Percentiles rank a stretch among this genome's conserved stretches.
Evolutionary conservation across 30 jellyfish, hydroid and myxozoan species (phyloP).

Genomic region (Aurelia aurita complex sp. Pacific): DNA sequence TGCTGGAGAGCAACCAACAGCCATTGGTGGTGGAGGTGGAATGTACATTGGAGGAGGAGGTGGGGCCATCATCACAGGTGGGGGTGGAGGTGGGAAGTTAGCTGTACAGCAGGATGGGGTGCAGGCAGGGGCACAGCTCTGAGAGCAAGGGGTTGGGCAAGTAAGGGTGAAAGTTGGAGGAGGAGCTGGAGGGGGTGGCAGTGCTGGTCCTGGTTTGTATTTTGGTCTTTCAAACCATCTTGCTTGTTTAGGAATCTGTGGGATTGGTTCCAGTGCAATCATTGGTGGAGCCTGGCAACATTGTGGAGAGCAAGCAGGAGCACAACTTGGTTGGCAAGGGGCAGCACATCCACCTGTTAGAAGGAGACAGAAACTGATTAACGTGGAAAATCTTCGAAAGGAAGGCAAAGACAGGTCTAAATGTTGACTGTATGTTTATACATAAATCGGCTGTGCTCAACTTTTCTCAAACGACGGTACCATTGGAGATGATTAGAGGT

Average conservation of each 20-base stretch:
- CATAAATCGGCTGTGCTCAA: no score
- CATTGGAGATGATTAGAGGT: no score
- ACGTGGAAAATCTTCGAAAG: no score
- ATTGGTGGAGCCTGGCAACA: constrained; percentile 78
- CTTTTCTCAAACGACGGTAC: no score
- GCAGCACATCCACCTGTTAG: constrained; percentile 69
- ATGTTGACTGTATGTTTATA: no score
- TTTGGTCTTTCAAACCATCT: constrained; percentile 80
- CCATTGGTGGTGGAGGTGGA: constrained; percentile 91
- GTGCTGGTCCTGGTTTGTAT: constrained; percentile 82
- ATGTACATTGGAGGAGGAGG: constrained; percentile 42
- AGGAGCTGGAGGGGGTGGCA: constrained; percentile 89
- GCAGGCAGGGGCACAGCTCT: constrained; percentile 94
- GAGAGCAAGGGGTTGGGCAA: constrained; percentile 90
- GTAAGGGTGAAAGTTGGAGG: constrained; percentile 59
- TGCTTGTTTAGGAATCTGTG: constrained; percentile 51
- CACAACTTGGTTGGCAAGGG: constrained; percentile 73
- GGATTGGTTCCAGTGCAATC: constrained; percentile 65
- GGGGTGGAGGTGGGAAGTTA: constrained; percentile 73
- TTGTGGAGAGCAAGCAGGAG: constrained; percentile 82
- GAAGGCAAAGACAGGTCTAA: no score
- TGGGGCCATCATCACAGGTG: constrained; percentile 30
- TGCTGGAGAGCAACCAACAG: constrained; percentile 72
- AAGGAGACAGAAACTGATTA: not conserved
- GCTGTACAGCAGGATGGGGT: constrained; percentile 80